phyloP scores from a whole-genome alignment of 1,140 invertebrate genomes.

The Dreissena rostriformis region DNA sequence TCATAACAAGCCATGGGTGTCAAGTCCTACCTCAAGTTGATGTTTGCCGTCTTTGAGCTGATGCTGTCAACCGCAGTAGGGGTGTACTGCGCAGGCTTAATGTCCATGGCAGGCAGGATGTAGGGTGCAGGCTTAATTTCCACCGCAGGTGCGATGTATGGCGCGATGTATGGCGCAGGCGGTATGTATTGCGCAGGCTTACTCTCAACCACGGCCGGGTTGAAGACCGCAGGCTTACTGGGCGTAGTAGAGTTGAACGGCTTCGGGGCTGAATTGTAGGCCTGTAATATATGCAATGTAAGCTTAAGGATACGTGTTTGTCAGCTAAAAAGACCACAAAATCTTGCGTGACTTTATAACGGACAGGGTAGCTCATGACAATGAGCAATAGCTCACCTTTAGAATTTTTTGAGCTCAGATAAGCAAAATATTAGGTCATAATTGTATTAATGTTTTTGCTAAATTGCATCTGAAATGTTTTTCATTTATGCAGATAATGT shows the following conservation, averaged over 20 bases:
- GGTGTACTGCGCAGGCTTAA: not conserved
- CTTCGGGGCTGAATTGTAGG: constrained; percentile 72
- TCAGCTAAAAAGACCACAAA: too few species aligned
- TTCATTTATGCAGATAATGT: too few species aligned
- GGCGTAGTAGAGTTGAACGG: constrained; percentile 67
- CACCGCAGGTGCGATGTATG: not conserved
- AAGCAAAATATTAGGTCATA: too few species aligned
- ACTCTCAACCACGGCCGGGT: not conserved
- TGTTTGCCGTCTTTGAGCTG: not conserved
- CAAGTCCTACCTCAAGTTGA: constrained; percentile 5
- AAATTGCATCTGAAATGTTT: too few species aligned
- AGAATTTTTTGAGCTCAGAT: too few species aligned
- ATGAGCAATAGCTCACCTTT: too few species aligned
- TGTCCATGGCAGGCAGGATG: not conserved
- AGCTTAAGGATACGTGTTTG: too few species aligned
- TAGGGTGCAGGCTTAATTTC: constrained; percentile 5
- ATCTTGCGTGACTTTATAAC: too few species aligned
- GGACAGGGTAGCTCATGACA: too few species aligned
- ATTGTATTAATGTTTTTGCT: too few species aligned
- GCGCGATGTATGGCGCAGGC: constrained; percentile 36
- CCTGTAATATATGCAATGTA: constrained; percentile 58
- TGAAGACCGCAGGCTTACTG: constrained; percentile 18
- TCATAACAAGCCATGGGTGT: not conserved
- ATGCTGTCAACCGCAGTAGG: constrained; percentile 14
- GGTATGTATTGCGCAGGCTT: not conserved